Percentiles rank a stretch among this genome's conserved stretches.
Evolutionary conservation across 2,888 invertebrate genomes (phyloP).

Genomic region (Heliconius aoede): DNA sequence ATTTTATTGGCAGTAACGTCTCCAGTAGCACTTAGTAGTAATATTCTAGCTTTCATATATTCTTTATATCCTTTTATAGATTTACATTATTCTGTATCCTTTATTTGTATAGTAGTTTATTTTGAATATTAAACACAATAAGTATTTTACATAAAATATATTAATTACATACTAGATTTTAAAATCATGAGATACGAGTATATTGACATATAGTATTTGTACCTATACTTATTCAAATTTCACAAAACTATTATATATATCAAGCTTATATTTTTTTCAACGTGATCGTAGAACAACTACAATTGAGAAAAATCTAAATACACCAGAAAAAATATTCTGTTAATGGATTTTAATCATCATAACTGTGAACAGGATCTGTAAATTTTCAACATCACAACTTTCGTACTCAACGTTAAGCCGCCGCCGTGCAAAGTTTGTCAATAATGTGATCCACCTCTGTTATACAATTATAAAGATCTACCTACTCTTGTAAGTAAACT

Average conservation of each 20-base stretch:
- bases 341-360: slow-evolving; percentile 12
- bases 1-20: slow-evolving; percentile 41
- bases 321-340: neutral
- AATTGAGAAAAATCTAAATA: too few relatives aligned
- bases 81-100: too few relatives aligned
- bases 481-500: neutral
- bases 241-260: too few relatives aligned
- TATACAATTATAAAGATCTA: neutral
- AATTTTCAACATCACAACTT: slow-evolving; percentile 5
- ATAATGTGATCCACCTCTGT: neutral
- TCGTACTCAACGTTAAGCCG: neutral
- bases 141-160: neutral
- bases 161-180: neutral
- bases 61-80: slow-evolving; percentile 7
- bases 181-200: too few relatives aligned
- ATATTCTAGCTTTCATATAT: neutral
- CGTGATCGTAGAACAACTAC: too few relatives aligned
- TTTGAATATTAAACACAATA: too few relatives aligned
- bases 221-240: neutral
- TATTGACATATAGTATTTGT: neutral
- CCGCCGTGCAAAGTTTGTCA: neutral
- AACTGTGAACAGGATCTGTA: neutral
- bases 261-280: too few relatives aligned
- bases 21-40: slow-evolving; percentile 15
- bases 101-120: too few relatives aligned